Percentiles rank a stretch among this genome's conserved stretches.
Evolutionary conservation across 2,888 invertebrate genomes (phyloP).

Genomic region (Himalopsyche tibetana): DNA sequence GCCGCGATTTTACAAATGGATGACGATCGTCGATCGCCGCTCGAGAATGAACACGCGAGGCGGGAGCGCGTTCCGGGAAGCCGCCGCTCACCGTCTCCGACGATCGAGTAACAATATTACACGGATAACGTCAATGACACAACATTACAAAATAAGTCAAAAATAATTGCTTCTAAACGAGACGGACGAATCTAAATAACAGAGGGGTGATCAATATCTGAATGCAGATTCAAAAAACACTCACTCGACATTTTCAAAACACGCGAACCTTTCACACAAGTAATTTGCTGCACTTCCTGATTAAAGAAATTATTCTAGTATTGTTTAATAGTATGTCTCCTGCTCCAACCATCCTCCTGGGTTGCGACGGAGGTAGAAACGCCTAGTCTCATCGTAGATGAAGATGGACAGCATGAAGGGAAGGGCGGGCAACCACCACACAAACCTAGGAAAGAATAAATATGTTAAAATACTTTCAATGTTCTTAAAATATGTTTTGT

Average conservation of each 20-base stretch:
- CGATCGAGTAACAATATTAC: slow-evolving; percentile 50
- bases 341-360: slow-evolving; percentile 99
- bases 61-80: not conserved
- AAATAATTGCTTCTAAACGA: slow-evolving; percentile 58
- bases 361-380: slow-evolving; percentile 97
- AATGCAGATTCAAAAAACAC: slow-evolving; percentile 52
- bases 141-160: slow-evolving; percentile 53
- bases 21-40: not conserved
- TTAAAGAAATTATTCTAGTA: slow-evolving; percentile 46
- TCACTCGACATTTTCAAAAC: slow-evolving; percentile 48
- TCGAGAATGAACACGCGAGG: not conserved
- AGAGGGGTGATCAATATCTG: slow-evolving; percentile 50
- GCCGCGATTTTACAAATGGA: slow-evolving; percentile 14
- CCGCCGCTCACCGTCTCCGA: not conserved
- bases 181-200: slow-evolving; percentile 57
- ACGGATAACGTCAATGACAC: slow-evolving; percentile 45
- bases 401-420: slow-evolving; percentile 99
- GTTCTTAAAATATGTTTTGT: too few relatives aligned
- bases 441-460: slow-evolving; percentile 82
- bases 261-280: slow-evolving; percentile 48
- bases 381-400: slow-evolving; percentile 98
- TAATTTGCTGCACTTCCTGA: slow-evolving; percentile 60
- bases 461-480: too few relatives aligned
- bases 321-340: slow-evolving; percentile 96
- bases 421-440: slow-evolving; percentile 99